Evolutionary conservation across 2,888 invertebrate species (phyloP), one percentile per base, ranked within the genome.

Genomic region (Harmothoe impar): DNA sequence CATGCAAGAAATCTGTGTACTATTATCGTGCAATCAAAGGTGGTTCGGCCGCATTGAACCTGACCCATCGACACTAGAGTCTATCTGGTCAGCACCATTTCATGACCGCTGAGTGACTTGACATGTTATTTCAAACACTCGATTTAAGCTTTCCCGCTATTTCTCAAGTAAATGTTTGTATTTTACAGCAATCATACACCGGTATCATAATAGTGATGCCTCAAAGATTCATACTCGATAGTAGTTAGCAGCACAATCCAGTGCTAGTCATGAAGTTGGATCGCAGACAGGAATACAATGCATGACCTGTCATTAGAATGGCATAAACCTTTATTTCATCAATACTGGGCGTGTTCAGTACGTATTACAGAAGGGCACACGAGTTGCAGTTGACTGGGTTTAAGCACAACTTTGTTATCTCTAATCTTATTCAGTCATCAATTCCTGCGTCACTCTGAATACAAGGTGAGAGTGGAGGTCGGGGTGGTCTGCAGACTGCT

Each of bases 101-200:
- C 1, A 3, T 62, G 62, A 62, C n/a, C 15, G 20, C 23, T 12
- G 62, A 62, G 20, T 62, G 20, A 62, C n/a, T n/a, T 62, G 20
- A n/a, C n/a, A n/a, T 62, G 3, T 62, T n/a, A 62, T 20, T 5
- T 62, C 62, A 62, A 62, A 62, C n/a, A 43, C 43, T 10, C 10
- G 43, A 10, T 43, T 43, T 43, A 62, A 62, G 62, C 3, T 3
- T 62, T n/a, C 3, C 20, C 23, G 20, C 20, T 62, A 62, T 62
- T 62, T 62, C 62, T 62, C 62, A 62, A 62, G 62, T n/a, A n/a
- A n/a, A n/a, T n/a, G 62, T 62, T n/a, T 62, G 7, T 20, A 1
- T 62, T n/a, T 5, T n/a, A 62, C n/a, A n/a, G 20, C 62, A 62
- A n/a, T 62, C 62, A 62, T 62, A 62, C 62, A 62, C 62, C 62